These are phyloP conservation scores for Noctua pronuba DNA, from an alignment of 2,888 invertebrate species.

Conservation along the genomic window DNA sequence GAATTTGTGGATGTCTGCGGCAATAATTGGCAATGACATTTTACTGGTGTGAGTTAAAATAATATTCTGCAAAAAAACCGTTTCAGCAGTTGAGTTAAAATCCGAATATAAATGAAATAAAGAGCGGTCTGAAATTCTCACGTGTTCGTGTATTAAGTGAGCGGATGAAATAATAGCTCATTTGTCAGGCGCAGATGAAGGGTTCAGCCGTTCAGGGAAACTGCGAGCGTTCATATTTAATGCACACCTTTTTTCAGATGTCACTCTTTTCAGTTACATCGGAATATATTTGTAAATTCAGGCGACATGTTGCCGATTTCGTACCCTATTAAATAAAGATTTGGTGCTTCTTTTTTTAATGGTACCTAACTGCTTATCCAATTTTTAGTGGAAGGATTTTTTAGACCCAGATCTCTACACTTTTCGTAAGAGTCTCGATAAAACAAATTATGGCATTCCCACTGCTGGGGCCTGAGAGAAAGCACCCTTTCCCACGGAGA, in stretches of 20 bases:
- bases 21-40: neutral
- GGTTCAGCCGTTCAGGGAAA: slow-evolving; percentile 40
- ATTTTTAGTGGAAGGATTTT: neutral
- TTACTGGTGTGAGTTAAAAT: neutral
- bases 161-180: slow-evolving; percentile 64
- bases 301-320: slow-evolving; percentile 1
- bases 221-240: slow-evolving; percentile 49
- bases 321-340: neutral
- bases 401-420: neutral
- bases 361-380: neutral
- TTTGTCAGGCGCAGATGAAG: slow-evolving; percentile 61
- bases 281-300: slow-evolving; percentile 22
- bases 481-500: neutral
- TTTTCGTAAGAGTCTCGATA: neutral
- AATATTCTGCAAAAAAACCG: slow-evolving; percentile 9
- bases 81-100: slow-evolving; percentile 32
- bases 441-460: neutral
- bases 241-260: slow-evolving; percentile 55
- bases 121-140: slow-evolving; percentile 46
- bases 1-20: neutral
- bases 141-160: slow-evolving; percentile 53
- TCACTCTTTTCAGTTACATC: slow-evolving; percentile 50
- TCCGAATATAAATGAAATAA: slow-evolving; percentile 52
- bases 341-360: neutral
- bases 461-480: neutral